These are phyloP conservation scores for Phytoseiulus persimilis DNA, from an alignment of 2,888 invertebrate genomes.

Conservation along the genomic window DNA sequence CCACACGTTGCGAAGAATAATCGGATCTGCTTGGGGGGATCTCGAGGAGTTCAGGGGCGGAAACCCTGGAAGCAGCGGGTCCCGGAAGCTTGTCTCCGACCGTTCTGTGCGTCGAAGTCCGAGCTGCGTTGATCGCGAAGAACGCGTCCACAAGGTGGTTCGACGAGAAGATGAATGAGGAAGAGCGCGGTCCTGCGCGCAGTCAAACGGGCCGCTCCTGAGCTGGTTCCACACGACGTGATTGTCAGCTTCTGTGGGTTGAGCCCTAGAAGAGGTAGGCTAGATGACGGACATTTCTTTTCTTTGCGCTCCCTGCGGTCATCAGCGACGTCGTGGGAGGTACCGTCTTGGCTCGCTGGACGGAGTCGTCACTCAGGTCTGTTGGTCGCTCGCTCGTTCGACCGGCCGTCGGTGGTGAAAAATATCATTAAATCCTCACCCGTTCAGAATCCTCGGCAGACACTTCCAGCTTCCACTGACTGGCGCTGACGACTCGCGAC, in stretches of 20 bases:
- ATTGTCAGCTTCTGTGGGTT: constrained; percentile 5
- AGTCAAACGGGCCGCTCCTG: not conserved
- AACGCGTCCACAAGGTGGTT: no score
- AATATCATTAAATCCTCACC: constrained; percentile 5
- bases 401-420: not conserved
- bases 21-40: no score
- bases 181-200: no score
- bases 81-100: no score
- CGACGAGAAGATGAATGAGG: no score
- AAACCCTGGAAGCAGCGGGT: no score
- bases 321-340: constrained; percentile 14
- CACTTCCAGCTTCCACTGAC: not conserved
- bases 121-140: no score
- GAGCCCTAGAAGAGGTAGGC: not conserved
- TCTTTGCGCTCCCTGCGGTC: constrained; percentile 35
- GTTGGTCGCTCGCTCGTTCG: not conserved
- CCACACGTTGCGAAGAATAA: no score
- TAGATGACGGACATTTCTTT: constrained; percentile 5
- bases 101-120: no score
- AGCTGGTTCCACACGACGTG: not conserved
- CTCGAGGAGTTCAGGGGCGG: no score
- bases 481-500: not conserved
- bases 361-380: not conserved
- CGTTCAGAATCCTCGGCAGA: not conserved
- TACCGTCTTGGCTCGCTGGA: not conserved